Evolutionary conservation across 1,140 invertebrate genomes (phyloP), one percentile per base, ranked within the genome.

Genomic region (Musca domestica): DNA sequence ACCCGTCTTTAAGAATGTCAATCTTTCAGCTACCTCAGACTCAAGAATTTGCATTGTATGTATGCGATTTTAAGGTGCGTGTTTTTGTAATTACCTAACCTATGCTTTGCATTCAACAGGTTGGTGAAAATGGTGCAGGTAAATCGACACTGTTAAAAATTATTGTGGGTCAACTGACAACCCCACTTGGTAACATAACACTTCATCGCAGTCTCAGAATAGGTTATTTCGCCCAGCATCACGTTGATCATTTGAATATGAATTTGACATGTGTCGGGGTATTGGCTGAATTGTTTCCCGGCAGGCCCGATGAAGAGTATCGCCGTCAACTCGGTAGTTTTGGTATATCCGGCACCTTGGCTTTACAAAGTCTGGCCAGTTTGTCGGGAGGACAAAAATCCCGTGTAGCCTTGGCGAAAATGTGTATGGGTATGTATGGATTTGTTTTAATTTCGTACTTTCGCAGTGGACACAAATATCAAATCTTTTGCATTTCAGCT

Each of bases 151-250:
- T 99, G 49, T 84, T 99, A 22, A 99, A 99, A 85, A 90, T 99
- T 48, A 89, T 99, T 68, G 92, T 96, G 75, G 95, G 95, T 6
- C 88, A 96, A 30, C 82, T 98, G 27, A 89, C 89, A 49, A 95
- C 98, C 0, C 91, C 90, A 0, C 85, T 84, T 30, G 98, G 98
- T 7, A 88, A 92, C 20, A 86, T 95, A 27, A 90, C 91, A 73
- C 87, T 89, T 3, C 95, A 99, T 85, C 87, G 98, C 25, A 96
- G 94, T 74, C 85, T 99, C 20, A 92, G 95, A 73, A 98, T 99
- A 76, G 98, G 96, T 20, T 99, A 99, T 83, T 99, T 99, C 83
- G 98, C 95, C 74, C 98, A 99, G 81, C 98, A 99, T 86, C 97
- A 99, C 78, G 95, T 99, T 2, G 98, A 99, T 83, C 96, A 98